Evolutionary conservation across 2,797 vertebrate genomes (phyloP), one percentile per base, ranked within the genome.

Genomic region (Morelia viridis): DNA sequence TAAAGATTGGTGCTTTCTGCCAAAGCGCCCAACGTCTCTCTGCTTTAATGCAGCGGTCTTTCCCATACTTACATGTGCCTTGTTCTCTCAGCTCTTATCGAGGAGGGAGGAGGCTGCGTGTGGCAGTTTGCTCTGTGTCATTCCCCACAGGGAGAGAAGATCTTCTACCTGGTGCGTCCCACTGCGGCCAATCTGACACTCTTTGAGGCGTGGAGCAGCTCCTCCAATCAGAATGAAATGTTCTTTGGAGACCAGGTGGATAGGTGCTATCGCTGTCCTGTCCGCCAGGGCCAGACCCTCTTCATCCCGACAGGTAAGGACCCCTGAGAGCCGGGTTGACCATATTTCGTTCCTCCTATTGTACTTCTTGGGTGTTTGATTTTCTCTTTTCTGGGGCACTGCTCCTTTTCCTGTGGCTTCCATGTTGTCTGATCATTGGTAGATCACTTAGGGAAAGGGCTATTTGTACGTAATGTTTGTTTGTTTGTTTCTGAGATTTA

Each of bases 191-290:
- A 99, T 95, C 95, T 99, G 96, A 97, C 98, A 1, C 97, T 99
- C 91, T 99, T 99, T 96, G 99, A 99, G 94, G 97, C 98, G 58
- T 99, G 99, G 99, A 99, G 98, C 97, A 99, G 99, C 84, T 99
- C 99, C 19, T 98, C 98, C n/a, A 99, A 98, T 97, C 99, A 98
- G 96, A 98, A 98, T 84, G 99, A 99, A 96, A 98, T 99, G 97
- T 99, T 99, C 94, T 99, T 99, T 91, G 99, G 99, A 56, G 99
- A 99, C 96, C 99, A 99, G 95, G 99, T 98, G 92, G 99, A 99
- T 94, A 98, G 98, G 96, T 99, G 99, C 97, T 99, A 98, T 97
- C 99, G 98, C 64, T 99, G 99, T 95, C 98, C 98, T 8, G 97
- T 99, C 90, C 99, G 99, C 96, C 99, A 99, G 96, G 99, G 99